A percentile compares a stretch with the other conserved stretches of the same genome.
Evolutionary conservation across 2,113 vertebrate genomes (phyloP).

Genomic region (Herpailurus yagouaroundi): DNA sequence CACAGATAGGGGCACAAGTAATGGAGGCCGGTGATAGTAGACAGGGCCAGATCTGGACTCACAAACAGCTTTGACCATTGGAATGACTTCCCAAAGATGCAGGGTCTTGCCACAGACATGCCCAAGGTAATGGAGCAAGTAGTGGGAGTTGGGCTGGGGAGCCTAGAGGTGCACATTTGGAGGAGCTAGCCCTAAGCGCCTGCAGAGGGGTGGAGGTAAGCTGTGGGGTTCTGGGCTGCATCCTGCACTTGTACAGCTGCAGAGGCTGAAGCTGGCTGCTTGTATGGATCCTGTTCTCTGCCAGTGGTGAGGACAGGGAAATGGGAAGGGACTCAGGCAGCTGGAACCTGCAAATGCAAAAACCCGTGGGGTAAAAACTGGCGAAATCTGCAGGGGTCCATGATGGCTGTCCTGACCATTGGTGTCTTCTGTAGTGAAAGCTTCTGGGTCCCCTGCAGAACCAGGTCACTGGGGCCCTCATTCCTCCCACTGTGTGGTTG

Average conservation of each 20-base stretch:
- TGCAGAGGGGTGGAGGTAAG: background rate
- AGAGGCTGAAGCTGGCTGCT: background rate
- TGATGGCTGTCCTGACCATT: background rate
- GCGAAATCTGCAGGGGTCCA: background rate
- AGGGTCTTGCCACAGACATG: background rate
- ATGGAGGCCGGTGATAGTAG: background rate
- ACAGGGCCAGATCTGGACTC: background rate
- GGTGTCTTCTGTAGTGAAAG: background rate
- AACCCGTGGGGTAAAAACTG: background rate
- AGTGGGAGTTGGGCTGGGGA: background rate
- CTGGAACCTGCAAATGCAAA: background rate
- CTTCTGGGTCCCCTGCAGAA: background rate
- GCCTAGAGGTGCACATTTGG: background rate
- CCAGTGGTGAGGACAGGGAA: background rate
- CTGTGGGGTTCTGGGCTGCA: background rate
- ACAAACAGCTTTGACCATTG: background rate
- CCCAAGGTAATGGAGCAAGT: background rate
- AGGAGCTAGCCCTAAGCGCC: background rate
- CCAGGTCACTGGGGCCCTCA: background rate
- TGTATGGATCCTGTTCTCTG: background rate
- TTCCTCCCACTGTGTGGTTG: background rate
- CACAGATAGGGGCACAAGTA: too few relatives aligned
- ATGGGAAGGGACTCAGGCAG: background rate
- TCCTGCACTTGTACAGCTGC: background rate
- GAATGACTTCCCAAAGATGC: background rate